Base-by-base conservation (phyloP, 1,140 invertebrate genomes). In the Drosophila subobscura region DNA sequence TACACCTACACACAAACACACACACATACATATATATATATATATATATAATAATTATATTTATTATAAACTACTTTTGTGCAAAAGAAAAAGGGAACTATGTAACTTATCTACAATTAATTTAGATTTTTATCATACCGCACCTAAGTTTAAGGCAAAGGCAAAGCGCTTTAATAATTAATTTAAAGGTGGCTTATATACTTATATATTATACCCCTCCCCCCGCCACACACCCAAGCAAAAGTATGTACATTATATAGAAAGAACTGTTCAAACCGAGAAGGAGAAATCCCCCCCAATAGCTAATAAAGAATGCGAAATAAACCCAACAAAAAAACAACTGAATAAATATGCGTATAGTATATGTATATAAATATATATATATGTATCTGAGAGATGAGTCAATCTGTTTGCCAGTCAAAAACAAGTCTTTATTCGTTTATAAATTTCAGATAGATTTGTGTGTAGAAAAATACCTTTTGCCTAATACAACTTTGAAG, bases 121-220 rank as follows among this genome's bases (percentile, higher is more conserved):
- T 85, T 84, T 71, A 72, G 51, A 40, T 25, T 33, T 33, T 33
- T 33, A 33, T 20, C 16, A 20, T 20, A 20, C 16, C 16, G 45
- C 45, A 20, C 50, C 52, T 70, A 71, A 70, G 65, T 71, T 46
- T 70, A 40, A 71, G 22, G 37, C 40, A 54, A 54, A 73, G 29
- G 49, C 58, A 75, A 72, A 72, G 64, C 45, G 73, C 76, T 60
- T 78, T 74, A 70, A 70, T 65, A 23, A 55, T 55, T 55, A 72
- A 77, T 81, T 74, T 61, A 70, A 79, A 72, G 80, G 76, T 84
- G 79, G 75, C 68, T 84, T 79, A 84, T 60, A 72, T 84, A 83
- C 77, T 59, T 71, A 74, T 71, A 74, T 70, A 71, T 57, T 47
- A 49, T 41, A 47, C 6, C 20, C 53, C 64, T 73, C 52, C 29